Percentiles rank a stretch among this genome's conserved stretches.
Conservation (phyloP, 2,113 vertebrate species). For the Bungarus multicinctus region DNA sequence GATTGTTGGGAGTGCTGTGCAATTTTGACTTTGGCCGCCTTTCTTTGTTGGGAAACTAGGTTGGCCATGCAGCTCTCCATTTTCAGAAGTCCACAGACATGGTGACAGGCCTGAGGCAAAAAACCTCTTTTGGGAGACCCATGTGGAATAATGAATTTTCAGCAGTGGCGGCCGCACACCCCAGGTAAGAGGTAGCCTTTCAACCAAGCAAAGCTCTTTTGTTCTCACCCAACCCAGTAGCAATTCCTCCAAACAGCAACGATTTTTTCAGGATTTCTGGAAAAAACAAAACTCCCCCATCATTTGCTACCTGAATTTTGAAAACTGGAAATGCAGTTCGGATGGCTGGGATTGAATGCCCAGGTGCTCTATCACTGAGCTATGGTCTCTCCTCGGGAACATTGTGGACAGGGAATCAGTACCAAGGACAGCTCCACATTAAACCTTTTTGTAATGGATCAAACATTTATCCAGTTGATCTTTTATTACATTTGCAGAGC, state of each 20-base stretch:
- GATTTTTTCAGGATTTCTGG: not conserved
- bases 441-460: not conserved
- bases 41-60: constrained; percentile 55
- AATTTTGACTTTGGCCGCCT: not conserved
- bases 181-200: constrained; percentile 73
- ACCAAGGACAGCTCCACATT: not conserved
- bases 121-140: constrained; percentile 86
- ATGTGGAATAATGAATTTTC: constrained; percentile 88
- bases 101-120: constrained; percentile 87
- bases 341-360: not conserved
- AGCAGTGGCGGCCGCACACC: constrained; percentile 77
- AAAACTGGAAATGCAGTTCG: not conserved
- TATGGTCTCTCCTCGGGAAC: not conserved
- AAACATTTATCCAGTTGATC: not conserved
- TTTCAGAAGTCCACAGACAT: constrained; percentile 78
- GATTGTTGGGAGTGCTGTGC: not conserved
- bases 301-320: not conserved
- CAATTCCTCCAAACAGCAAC: not conserved
- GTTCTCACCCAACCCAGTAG: not conserved
- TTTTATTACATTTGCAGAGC: not conserved
- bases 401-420: not conserved
- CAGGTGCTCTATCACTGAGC: not conserved
- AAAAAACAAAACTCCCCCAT: not conserved
- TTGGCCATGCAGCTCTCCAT: constrained; percentile 71
- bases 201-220: not conserved